Percentiles rank a stretch among this genome's conserved stretches.
phyloP scores from a whole-genome alignment of 2,113 vertebrate genomes.

The Casuarius casuarius region DNA sequence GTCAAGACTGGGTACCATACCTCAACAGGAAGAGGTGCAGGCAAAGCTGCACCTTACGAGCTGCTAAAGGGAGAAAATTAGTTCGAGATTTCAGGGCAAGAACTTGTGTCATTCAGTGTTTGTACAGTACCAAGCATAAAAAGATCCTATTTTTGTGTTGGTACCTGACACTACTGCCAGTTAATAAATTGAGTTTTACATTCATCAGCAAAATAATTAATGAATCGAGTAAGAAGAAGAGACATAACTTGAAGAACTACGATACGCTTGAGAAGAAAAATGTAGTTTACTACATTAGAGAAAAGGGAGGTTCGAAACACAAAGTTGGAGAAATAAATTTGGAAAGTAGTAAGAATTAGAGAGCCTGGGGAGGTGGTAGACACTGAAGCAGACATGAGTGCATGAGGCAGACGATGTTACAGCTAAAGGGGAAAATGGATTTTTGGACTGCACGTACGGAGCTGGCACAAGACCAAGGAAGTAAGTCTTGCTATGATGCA shows the following conservation, averaged over 20 bases:
- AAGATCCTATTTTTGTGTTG: background rate
- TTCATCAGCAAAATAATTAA: conserved; percentile 16
- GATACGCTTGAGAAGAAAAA: background rate
- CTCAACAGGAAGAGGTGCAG: background rate
- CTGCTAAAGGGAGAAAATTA: conserved; percentile 31
- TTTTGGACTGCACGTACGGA: background rate
- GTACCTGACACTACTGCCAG: background rate
- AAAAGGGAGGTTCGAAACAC: background rate
- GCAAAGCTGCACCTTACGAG: background rate
- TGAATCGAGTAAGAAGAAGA: background rate
- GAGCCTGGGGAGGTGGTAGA: conserved; percentile 13
- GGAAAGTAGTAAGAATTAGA: background rate
- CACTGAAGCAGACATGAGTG: fast-evolving
- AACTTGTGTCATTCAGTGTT: background rate
- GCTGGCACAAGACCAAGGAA: background rate
- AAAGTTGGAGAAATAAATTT: background rate
- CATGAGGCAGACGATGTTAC: background rate
- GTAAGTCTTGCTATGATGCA: background rate
- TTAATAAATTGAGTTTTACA: background rate
- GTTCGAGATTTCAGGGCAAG: conserved; percentile 41
- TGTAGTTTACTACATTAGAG: fast-evolving
- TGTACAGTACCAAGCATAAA: background rate
- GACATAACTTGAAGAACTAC: background rate
- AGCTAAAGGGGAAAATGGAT: background rate
- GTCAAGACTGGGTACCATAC: background rate